Evolutionary conservation across 2,888 invertebrate genomes (phyloP), one percentile per base, ranked within the genome.

Genomic region (Trimorus sp.): DNA sequence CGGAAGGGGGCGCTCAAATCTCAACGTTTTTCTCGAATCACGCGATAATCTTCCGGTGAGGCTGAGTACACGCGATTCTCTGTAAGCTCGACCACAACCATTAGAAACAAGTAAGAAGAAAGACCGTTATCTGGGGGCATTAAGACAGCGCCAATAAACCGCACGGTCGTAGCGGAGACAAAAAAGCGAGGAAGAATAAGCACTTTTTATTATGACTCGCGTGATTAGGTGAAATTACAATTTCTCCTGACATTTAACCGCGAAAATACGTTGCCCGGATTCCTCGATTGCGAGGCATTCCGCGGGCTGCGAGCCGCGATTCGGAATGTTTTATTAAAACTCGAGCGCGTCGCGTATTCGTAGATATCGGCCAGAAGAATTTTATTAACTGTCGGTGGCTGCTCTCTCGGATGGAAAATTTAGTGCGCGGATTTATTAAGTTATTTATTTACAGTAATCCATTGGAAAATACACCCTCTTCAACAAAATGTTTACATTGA

Each of bases 21-120:
- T 40, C 7, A 8, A 14, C 70, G 76, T 79, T 84, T 83, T 83
- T 84, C 83, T 82, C 66, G 68, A 76, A 83, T 79, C 82, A 84
- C 83, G 84, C 76, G 86, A 86, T 85, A 83, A 85, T 84, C 84
- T 85, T 85, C 84, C 85, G 85, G 82, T 65, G 76, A 83, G 80
- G 73, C 73, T 66, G 76, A 49, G 62, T 81, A 81, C 65, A 83
- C 83, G 81, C 79, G 62, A 73, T 83, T 83, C 79, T 51, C 68
- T 83, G 83, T 79, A 84, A 83, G 79, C 82, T 83, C 74, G 70
- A 74, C 78, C 75, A 54, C 82, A 80, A 74, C 74, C 79, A 84
- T 83, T 82, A 83, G 84, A 83, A 82, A 82, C 82, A 74, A 82
- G 70, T 77, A 82, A 83, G 71, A 83, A 81, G 83, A 81, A 76